Conservation (phyloP, 2,797 vertebrate species). For the Graptemys geographica region DNA sequence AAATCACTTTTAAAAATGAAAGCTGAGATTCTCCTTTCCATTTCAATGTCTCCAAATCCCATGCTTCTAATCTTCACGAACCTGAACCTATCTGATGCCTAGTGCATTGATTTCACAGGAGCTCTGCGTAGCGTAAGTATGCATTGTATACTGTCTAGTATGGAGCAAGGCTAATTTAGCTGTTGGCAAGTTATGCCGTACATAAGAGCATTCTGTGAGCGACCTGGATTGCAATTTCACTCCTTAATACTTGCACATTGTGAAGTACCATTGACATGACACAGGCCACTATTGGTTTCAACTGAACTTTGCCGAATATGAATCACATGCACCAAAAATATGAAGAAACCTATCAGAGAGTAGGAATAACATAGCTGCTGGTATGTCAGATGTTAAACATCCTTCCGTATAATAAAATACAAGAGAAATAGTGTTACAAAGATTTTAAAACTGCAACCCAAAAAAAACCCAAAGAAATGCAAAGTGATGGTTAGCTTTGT, state of each 20-base stretch:
- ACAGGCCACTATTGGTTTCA: slow-evolving; percentile 74
- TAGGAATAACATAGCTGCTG: background rate
- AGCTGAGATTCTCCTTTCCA: slow-evolving; percentile 52
- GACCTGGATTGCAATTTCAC: slow-evolving; percentile 70
- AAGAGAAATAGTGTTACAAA: slow-evolving; percentile 57
- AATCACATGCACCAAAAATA: slow-evolving; percentile 68
- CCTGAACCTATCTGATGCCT: slow-evolving; percentile 35
- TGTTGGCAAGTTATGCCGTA: slow-evolving; percentile 72
- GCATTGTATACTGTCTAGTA: slow-evolving; percentile 60
- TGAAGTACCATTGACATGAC: slow-evolving; percentile 55
- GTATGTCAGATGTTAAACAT: slow-evolving; percentile 60
- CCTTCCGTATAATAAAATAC: slow-evolving; percentile 62
- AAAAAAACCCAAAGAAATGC: slow-evolving; percentile 55
- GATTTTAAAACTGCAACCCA: slow-evolving; percentile 59
- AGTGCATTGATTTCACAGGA: slow-evolving; percentile 56
- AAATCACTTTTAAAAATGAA: slow-evolving; percentile 62
- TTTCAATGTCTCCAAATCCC: slow-evolving; percentile 58
- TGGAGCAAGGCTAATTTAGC: slow-evolving; percentile 78
- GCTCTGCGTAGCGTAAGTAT: slow-evolving; percentile 63
- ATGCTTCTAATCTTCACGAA: slow-evolving; percentile 29
- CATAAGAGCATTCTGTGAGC: slow-evolving; percentile 66
- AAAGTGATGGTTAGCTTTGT: slow-evolving; percentile 44
- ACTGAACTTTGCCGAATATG: slow-evolving; percentile 71
- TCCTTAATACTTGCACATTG: slow-evolving; percentile 73
- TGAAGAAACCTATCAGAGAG: slow-evolving; percentile 52